Evolutionary conservation across 1,140 invertebrate genomes (phyloP), one percentile per base, ranked within the genome.

Genomic region (Pristionchus pacificus): DNA sequence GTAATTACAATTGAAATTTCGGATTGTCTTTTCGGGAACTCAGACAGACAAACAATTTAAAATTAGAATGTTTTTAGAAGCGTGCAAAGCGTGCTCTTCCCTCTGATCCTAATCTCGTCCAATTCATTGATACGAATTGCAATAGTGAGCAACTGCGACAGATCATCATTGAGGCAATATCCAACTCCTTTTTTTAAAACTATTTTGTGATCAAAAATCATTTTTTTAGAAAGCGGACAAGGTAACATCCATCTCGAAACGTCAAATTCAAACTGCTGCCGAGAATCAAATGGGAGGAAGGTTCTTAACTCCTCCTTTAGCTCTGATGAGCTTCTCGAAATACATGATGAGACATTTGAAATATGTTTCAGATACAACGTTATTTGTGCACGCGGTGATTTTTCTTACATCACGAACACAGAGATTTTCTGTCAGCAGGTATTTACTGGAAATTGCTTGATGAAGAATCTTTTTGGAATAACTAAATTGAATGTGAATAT

Each of bases 321-420:
- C 24, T 58, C 68, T 13, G 66, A 49, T 31, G 30, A 28, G 25
- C 30, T 68, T 61, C 38, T 28, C 3, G 27, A 28, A 27, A 70
- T 70, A 28, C 2, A 25, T 2, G 19, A 68, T 24, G 66, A 58
- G 13, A 61, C 65, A 15, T 29, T 25, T 31, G 32, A 38, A 28
- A 31, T 71, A 62, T 24, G 29, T 10, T 65, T 60, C 38, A 72
- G 59, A n/a, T 74, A 68, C 74, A 72, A 76, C 60, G 75, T 76
- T 19, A 76, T 76, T 29, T 76, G 75, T 68, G 68, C 68, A 31
- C 32, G 69, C 15, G 68, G 74, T n/a, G 75, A 76, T 59, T 76
- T 76, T 32, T 76, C 75, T 0, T 76, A 76, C 63, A 62, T 76
- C 1, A 68, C 74, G 13, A 76, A 75, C 65, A 76, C 65, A 15